These are phyloP conservation scores for Dinocampus coccinellae DNA, from an alignment of 2,888 invertebrate species.

Conservation along the genomic window DNA sequence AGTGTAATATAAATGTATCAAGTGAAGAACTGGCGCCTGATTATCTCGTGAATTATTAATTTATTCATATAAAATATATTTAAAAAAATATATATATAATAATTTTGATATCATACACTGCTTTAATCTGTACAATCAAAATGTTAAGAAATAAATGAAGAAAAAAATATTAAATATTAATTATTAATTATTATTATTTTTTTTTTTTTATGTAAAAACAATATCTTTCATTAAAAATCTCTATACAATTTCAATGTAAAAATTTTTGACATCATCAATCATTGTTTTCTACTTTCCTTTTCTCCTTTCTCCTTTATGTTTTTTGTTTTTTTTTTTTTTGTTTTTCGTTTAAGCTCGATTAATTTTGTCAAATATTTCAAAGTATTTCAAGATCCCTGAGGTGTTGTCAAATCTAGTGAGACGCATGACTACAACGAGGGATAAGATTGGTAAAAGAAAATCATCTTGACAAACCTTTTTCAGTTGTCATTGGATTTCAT, in stretches of 20 bases:
- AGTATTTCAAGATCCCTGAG: conserved; percentile 1
- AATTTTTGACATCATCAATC: conserved; percentile 23
- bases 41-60: too few species aligned
- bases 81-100: too few species aligned
- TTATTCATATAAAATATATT: too few species aligned
- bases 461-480: conserved; percentile 11
- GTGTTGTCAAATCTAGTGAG: conserved; percentile 5
- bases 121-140: neutral
- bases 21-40: too few species aligned
- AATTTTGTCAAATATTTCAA: conserved; percentile 10
- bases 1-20: too few species aligned
- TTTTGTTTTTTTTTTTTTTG: conserved; percentile 7
- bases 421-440: neutral
- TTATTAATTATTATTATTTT: too few species aligned
- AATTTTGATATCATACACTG: neutral
- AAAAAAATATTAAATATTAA: too few species aligned
- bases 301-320: too few species aligned
- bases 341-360: neutral
- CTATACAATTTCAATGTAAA: neutral
- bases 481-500: conserved; percentile 26
- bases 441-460: neutral
- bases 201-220: too few species aligned
- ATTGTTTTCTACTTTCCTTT: conserved; percentile 1
- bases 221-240: too few species aligned
- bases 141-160: neutral